phyloP scores from a whole-genome alignment of 2,113 vertebrate genomes.

The Potamarius usumacintae region DNA sequence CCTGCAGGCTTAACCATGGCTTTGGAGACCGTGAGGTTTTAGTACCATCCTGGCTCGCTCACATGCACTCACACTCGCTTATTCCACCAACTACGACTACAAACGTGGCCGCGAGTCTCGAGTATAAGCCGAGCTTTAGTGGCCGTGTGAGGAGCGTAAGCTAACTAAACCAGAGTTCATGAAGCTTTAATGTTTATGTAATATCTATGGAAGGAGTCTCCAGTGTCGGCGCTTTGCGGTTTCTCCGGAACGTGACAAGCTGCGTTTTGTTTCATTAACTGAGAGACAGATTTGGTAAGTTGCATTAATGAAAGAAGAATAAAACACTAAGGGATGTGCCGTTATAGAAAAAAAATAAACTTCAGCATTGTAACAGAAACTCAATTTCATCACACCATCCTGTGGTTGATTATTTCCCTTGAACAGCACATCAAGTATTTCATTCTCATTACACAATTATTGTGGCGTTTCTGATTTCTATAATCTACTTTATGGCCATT shows the following conservation, averaged over 20 bases:
- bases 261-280: neutral
- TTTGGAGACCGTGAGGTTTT: conserved; percentile 46
- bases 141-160: neutral
- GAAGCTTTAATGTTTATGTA: neutral
- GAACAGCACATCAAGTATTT: neutral
- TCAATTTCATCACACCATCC: neutral
- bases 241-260: neutral
- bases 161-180: neutral
- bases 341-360: neutral
- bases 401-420: neutral
- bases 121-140: neutral
- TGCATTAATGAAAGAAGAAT: neutral
- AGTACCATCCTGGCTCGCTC: conserved; percentile 20
- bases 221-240: neutral
- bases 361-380: neutral
- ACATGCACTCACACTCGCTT: neutral
- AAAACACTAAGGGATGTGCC: neutral
- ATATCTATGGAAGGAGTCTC: neutral
- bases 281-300: neutral
- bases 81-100: neutral
- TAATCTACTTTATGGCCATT: no score
- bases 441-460: neutral
- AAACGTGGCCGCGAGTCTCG: neutral
- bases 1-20: conserved; percentile 42
- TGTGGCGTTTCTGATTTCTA: neutral